Evolutionary conservation across 1,140 invertebrate genomes (phyloP), one percentile per base, ranked within the genome.

Genomic region (Macrotrachela quadricornifera): DNA sequence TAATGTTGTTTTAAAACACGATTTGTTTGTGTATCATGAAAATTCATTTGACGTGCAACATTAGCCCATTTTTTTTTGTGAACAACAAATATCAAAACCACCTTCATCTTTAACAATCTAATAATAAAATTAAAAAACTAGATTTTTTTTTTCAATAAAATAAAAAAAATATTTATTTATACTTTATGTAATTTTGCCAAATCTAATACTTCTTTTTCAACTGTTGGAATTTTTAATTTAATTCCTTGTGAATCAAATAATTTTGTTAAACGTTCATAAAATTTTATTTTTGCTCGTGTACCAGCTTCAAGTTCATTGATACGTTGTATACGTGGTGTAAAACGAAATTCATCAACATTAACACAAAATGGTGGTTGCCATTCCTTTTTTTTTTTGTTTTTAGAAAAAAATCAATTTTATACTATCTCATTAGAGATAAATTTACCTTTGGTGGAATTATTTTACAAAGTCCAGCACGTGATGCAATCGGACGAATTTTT

Each of bases 361-460:
- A 96, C 87, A 17, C 85, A 85, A 75, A 96, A 97, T 40, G 91
- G 88, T 50, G 90, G 90, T 64, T 90, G 85, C 88, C 90, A 96
- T 63, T 86, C 82, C 83, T 30, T 30, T 30, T 30, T 30, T n/a
- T 8, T 30, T 30, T 30, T 30, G 3, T 30, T 30, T 30, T 30
- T 4, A 4, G 3, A 30, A 30, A 30, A 30, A 30, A 30, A 30
- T 8, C 2, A 30, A 30, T 30, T 30, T 30, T 30, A 30, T 30
- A 4, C 8, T 30, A 4, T 30, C 3, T 30, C 21, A 30, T 8
- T n/a, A n/a, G n/a, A n/a, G n/a, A n/a, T n/a, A n/a, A n/a, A n/a
- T n/a, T 30, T 30, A 30, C 21, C 21, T 73, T 62, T 0, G 86
- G 87, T n/a, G 86, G 83, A 37, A 91, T 78, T 40, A 91, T 82